phyloP scores from a whole-genome alignment of 2,797 vertebrate genomes.

The Hapalemur alaotrensis region DNA sequence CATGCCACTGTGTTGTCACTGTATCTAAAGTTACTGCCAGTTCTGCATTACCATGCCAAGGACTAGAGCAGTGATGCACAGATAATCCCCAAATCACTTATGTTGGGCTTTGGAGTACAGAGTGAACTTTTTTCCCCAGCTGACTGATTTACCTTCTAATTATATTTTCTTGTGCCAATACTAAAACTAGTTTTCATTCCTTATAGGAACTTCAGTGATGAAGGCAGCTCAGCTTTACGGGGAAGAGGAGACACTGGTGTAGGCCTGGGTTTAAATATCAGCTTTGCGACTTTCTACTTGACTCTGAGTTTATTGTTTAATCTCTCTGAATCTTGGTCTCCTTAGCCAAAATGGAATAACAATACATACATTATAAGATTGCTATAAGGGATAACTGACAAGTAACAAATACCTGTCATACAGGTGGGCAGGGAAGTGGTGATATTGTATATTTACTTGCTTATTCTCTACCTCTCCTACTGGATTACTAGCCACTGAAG shows the following conservation, averaged over 20 bases:
- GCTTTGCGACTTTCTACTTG: background rate
- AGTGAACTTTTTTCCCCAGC: background rate
- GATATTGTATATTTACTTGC: background rate
- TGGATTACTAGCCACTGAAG: background rate
- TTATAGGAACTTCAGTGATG: background rate
- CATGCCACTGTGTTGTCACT: background rate
- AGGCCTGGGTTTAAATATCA: background rate
- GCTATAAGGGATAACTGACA: background rate
- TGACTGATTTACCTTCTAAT: constrained; percentile 32
- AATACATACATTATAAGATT: background rate
- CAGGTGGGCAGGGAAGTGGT: background rate
- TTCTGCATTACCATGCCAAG: background rate
- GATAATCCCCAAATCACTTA: background rate
- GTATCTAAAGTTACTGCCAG: background rate
- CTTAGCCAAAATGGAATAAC: background rate
- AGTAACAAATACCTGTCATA: background rate
- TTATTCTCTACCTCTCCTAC: background rate
- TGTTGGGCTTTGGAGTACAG: background rate
- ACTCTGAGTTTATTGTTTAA: background rate
- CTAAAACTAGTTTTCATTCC: constrained; percentile 30
- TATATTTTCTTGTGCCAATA: background rate
- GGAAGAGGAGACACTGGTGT: background rate
- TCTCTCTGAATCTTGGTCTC: background rate
- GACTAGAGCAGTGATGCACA: background rate
- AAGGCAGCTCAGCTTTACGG: background rate